Conservation (phyloP, 1,140 invertebrate species). For the Drosophila pallidifrons region DNA sequence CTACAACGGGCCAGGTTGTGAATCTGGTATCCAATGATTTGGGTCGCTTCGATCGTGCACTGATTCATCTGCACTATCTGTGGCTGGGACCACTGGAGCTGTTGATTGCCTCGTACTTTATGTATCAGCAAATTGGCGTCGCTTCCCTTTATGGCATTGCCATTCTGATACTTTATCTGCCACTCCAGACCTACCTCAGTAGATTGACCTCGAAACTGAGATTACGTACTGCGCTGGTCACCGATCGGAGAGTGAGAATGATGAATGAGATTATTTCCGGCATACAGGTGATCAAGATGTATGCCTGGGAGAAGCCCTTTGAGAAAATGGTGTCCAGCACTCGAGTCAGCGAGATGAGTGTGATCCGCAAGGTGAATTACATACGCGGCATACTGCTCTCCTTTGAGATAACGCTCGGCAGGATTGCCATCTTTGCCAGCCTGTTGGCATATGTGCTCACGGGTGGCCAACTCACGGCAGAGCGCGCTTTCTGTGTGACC, state of each 20-base stretch:
- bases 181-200: slow-evolving; percentile 92
- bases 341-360: slow-evolving; percentile 86
- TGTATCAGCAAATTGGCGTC: slow-evolving; percentile 87
- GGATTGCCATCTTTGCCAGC: slow-evolving; percentile 91
- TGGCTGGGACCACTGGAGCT: slow-evolving; percentile 87
- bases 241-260: slow-evolving; percentile 92
- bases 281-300: slow-evolving; percentile 94
- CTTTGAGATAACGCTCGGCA: slow-evolving; percentile 90
- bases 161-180: slow-evolving; percentile 92
- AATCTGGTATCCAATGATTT: slow-evolving; percentile 89
- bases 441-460: slow-evolving; percentile 90
- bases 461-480: slow-evolving; percentile 85
- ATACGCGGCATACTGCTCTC: slow-evolving; percentile 90
- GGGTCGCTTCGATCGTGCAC: slow-evolving; percentile 84
- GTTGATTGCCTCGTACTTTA: slow-evolving; percentile 88
- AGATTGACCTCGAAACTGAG: slow-evolving; percentile 88
- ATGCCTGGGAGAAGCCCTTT: slow-evolving; percentile 93
- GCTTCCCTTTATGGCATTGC: slow-evolving; percentile 91
- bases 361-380: slow-evolving; percentile 88
- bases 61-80: slow-evolving; percentile 84
- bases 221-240: slow-evolving; percentile 88
- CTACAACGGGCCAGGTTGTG: slow-evolving; percentile 92
- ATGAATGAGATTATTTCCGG: slow-evolving; percentile 96
- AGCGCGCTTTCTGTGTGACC: slow-evolving; percentile 91
- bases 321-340: slow-evolving; percentile 87